These are phyloP conservation scores for Enteromius treurensis DNA, from an alignment of 2,797 vertebrate species.

Conservation along the genomic window DNA sequence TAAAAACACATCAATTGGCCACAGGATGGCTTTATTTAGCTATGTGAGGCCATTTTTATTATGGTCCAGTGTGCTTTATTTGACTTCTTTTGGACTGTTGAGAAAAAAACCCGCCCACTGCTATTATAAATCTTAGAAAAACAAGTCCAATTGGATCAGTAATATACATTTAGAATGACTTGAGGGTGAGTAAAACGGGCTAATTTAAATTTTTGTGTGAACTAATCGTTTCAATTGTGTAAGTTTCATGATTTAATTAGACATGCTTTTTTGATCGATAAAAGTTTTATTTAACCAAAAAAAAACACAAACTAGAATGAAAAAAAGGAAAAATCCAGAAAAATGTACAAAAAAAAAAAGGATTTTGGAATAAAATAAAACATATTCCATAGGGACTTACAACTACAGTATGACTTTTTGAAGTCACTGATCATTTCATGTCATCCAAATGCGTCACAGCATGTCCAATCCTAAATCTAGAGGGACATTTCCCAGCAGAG, in stretches of 20 bases:
- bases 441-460: not conserved
- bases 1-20: not conserved
- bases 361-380: not conserved
- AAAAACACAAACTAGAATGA: not conserved
- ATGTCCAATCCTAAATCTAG: not conserved
- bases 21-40: not conserved
- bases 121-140: not conserved
- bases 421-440: not conserved
- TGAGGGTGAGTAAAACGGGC: not conserved
- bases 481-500: not conserved
- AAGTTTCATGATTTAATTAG: not conserved
- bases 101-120: not conserved
- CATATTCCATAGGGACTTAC: not conserved
- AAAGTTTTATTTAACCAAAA: not conserved
- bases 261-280: not conserved
- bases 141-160: not conserved
- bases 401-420: not conserved
- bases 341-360: not conserved
- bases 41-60: not conserved
- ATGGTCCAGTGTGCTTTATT: not conserved
- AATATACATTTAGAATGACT: not conserved
- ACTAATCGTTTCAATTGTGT: not conserved
- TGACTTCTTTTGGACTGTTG: not conserved
- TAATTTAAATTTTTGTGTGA: not conserved
- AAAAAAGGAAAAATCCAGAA: not conserved